phyloP scores from a whole-genome alignment of 1,140 invertebrate genomes.

The Goniozus legneri region DNA sequence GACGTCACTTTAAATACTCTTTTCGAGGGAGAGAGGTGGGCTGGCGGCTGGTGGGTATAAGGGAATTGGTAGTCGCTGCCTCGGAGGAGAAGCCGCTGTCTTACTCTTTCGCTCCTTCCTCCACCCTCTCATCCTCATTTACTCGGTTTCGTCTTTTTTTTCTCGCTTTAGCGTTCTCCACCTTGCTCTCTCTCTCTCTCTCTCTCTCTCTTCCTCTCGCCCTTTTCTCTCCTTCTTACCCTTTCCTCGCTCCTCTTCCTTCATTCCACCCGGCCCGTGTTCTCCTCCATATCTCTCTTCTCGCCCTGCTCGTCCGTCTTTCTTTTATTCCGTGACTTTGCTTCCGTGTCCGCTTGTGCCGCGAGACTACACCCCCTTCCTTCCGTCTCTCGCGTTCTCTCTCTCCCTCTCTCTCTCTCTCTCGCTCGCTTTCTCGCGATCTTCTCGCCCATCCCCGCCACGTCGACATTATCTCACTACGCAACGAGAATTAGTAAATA shows the following conservation, averaged over 20 bases:
- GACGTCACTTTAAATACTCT: conserved; percentile 39
- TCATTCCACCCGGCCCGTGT: too few relatives aligned
- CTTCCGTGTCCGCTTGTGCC: too few relatives aligned
- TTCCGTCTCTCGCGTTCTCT: conserved; percentile 1
- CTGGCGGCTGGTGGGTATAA: conserved; percentile 23
- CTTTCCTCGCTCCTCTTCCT: conserved; percentile 11
- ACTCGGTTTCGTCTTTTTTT: conserved; percentile 5
- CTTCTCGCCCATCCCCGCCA: conserved; percentile 10
- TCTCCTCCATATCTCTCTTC: too few relatives aligned
- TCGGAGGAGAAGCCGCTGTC: conserved; percentile 20
- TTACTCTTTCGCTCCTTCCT: conserved; percentile 3
- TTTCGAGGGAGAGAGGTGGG: conserved; percentile 13
- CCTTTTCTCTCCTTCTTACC: too few relatives aligned
- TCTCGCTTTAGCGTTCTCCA: conserved; percentile 1
- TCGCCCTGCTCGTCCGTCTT: too few relatives aligned
- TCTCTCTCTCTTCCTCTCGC: conserved; percentile 5
- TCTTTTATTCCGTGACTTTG: too few relatives aligned
- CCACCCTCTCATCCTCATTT: background rate
- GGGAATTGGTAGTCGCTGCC: conserved; percentile 35
- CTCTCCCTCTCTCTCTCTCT: conserved; percentile 11
- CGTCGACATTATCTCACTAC: conserved; percentile 39
- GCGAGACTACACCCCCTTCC: conserved; percentile 5
- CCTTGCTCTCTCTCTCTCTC: conserved; percentile 4
- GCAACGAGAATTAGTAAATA: conserved; percentile 48
- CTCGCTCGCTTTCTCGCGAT: conserved; percentile 7